A percentile compares a stretch with the other conserved stretches of the same genome.
These are phyloP conservation scores for Zophobas atratus DNA, from an alignment of 1,140 invertebrate species.

Conservation along the genomic window DNA sequence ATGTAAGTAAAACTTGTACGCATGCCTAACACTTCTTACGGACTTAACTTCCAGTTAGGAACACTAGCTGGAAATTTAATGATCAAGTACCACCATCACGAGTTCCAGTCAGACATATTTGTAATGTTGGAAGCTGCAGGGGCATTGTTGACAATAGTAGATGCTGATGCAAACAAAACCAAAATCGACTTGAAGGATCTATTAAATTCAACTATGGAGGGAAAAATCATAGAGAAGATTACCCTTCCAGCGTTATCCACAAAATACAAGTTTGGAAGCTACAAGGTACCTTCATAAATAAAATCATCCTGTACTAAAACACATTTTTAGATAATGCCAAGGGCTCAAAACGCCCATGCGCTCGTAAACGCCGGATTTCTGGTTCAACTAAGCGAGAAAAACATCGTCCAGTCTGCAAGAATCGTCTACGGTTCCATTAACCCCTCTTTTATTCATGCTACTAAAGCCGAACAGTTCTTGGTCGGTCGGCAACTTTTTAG, in stretches of 20 bases:
- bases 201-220: constrained; percentile 74
- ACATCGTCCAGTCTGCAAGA: constrained; percentile 53
- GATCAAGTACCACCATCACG: constrained; percentile 81
- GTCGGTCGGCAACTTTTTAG: constrained; percentile 69
- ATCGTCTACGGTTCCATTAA: constrained; percentile 80
- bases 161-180: constrained; percentile 52
- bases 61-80: constrained; percentile 86
- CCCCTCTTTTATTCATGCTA: constrained; percentile 80
- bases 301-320: constrained; percentile 14
- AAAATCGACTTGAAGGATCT: constrained; percentile 71
- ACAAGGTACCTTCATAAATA: constrained; percentile 73
- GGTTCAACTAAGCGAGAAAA: constrained; percentile 71
- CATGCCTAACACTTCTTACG: neutral
- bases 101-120: constrained; percentile 88
- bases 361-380: constrained; percentile 87
- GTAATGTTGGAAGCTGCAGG: constrained; percentile 81
- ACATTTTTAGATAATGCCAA: constrained; percentile 71
- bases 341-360: constrained; percentile 88
- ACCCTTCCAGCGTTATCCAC: constrained; percentile 69
- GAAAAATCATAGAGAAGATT: constrained; percentile 76
- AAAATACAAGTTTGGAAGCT: constrained; percentile 72
- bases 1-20: constrained; percentile 68
- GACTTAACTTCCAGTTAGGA: constrained; percentile 73
- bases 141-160: constrained; percentile 75
- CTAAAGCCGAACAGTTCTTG: constrained; percentile 77